Conservation (phyloP, 2,797 vertebrate species). For the Dicrostonyx torquatus region DNA sequence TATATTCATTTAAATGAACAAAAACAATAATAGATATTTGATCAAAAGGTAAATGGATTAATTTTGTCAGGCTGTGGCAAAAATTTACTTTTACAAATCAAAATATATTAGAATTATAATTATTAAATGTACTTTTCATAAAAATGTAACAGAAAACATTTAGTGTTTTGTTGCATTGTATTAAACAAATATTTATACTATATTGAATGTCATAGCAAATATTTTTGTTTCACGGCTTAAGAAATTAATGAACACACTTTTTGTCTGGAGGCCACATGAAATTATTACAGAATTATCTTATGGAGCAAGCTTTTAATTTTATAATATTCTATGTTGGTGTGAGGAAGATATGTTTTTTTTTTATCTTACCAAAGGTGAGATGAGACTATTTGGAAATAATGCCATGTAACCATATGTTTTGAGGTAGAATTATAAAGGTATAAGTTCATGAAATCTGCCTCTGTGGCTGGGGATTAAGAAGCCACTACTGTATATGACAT, state of each 20-base stretch:
- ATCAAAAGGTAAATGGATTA: not conserved
- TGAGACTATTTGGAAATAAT: not conserved
- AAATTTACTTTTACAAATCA: conserved; percentile 3
- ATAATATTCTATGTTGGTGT: not conserved
- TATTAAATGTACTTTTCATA: not conserved
- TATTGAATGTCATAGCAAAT: not conserved
- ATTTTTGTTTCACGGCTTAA: not conserved
- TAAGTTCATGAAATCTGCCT: not conserved
- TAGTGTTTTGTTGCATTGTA: not conserved
- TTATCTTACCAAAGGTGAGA: not conserved
- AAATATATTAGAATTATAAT: not conserved
- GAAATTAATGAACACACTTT: not conserved
- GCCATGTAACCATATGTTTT: not conserved
- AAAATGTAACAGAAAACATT: not conserved
- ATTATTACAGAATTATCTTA: not conserved
- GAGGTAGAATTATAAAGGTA: not conserved
- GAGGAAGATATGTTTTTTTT: not conserved
- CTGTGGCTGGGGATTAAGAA: not conserved
- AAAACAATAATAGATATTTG: not conserved
- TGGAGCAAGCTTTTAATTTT: not conserved
- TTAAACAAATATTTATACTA: not conserved
- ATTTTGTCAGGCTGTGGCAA: not conserved
- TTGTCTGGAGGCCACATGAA: not conserved
- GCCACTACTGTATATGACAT: not conserved
- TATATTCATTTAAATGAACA: conserved; percentile 47